Evolutionary conservation across 2,113 vertebrate species (phyloP).

Genomic region (Sorex fumeus): DNA sequence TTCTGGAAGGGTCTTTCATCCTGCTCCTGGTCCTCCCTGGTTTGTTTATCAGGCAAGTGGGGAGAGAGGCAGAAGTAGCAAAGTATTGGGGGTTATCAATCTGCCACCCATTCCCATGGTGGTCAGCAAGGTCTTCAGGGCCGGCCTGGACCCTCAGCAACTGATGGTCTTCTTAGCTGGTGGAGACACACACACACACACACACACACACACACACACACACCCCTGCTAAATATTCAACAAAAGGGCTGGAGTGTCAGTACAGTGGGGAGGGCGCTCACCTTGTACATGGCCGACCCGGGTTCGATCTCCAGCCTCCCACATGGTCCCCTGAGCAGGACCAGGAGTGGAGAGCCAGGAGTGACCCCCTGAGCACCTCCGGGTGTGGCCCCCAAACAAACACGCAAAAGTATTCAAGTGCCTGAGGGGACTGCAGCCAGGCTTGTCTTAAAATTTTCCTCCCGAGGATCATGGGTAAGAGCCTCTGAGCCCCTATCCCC

Average conservation of each 20-base stretch:
- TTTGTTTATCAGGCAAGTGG: conserved; percentile 16
- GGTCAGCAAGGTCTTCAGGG: conserved; percentile 59
- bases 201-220: neutral
- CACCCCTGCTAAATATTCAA: conserved; percentile 43
- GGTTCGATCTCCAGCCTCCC: no score
- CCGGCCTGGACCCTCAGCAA: conserved; percentile 51
- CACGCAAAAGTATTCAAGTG: neutral
- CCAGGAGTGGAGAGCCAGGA: no score
- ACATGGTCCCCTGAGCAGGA: no score
- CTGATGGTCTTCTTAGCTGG: conserved; percentile 56
- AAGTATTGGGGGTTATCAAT: conserved; percentile 67
- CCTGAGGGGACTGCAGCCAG: no score
- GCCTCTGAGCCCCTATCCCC: neutral
- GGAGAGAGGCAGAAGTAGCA: conserved; percentile 29
- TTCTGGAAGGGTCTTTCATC: conserved; percentile 36
- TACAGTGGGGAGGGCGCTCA: neutral
- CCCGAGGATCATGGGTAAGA: neutral
- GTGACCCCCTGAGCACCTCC: no score
- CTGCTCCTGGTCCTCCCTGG: neutral
- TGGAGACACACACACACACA: neutral
- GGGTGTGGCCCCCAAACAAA: neutral
- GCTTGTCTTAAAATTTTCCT: neutral
- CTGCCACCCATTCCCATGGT: conserved; percentile 64
- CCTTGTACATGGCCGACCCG: no score
- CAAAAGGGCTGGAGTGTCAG: neutral